These are phyloP conservation scores for Sclerodermus sp. DNA, from an alignment of 2,888 invertebrate species.

Conservation along the genomic window DNA sequence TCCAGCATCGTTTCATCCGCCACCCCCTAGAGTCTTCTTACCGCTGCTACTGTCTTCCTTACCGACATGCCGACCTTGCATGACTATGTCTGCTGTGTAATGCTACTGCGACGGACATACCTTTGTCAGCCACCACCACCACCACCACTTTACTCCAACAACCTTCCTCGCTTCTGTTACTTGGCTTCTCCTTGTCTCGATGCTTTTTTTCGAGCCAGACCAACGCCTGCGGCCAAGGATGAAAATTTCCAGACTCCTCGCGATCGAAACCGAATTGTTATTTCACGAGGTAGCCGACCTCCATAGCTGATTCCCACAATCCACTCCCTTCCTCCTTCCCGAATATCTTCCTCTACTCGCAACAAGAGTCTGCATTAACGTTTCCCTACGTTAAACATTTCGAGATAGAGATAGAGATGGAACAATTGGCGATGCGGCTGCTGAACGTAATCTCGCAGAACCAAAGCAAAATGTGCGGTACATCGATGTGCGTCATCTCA, in stretches of 20 bases:
- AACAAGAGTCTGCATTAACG: too few relatives aligned
- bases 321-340: neutral
- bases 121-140: constrained; percentile 12
- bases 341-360: constrained; percentile 20
- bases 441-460: too few relatives aligned
- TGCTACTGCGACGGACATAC: constrained; percentile 12
- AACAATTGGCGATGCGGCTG: too few relatives aligned
- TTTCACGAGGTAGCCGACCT: constrained; percentile 41
- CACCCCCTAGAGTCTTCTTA: constrained; percentile 2
- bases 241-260: constrained; percentile 40
- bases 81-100: too few relatives aligned
- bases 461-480: neutral
- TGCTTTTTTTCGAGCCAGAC: too few relatives aligned
- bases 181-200: too few relatives aligned
- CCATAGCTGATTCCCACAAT: constrained; percentile 7
- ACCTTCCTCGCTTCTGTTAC: constrained; percentile 2
- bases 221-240: constrained; percentile 33
- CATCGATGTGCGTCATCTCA: neutral
- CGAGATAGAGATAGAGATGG: too few relatives aligned
- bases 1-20: constrained; percentile 17
- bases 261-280: constrained; percentile 44
- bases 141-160: constrained; percentile 2
- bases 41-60: constrained; percentile 4
- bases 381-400: too few relatives aligned
- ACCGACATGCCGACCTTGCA: constrained; percentile 3